Base-by-base conservation (phyloP, 2,797 vertebrate species). In the Scolopax bukidnonensis region DNA sequence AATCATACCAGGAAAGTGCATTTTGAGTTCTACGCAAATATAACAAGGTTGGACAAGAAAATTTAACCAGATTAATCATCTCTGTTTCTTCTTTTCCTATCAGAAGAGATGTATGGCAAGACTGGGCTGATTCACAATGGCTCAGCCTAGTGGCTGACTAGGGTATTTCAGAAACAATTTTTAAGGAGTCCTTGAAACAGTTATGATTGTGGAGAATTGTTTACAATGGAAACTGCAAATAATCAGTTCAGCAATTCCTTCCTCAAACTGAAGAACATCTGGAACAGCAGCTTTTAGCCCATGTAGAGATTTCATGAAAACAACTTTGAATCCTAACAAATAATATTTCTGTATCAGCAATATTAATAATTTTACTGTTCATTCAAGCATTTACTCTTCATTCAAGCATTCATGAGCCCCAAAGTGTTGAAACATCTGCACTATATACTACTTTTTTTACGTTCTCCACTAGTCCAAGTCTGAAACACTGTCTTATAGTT, bases 161-260 rank as follows among this genome's bases (percentile, higher is more conserved):
- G 11, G 20, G 48, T 64, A 83, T n/a, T 86, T 50, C 45, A 81
- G 51, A 69, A 84, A 43, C 21, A 45, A 53, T 36, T 87, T 79
- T 64, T 56, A 86, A 76, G 41, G 47, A 80, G 41, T 64, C 20
- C 33, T 76, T 21, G 23, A 60, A 80, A 36, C 53, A 45, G 60
- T 83, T 57, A 13, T 3, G 10, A 69, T 56, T 59, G 75, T 41
- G 60, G 32, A 73, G 36, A 85, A 63, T 16, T 84, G 19, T 53
- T 89, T 73, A 86, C 41, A 68, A 33, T 45, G 23, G 60, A 69
- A 86, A 83, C 24, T 32, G 54, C 61, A 69, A 84, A 38, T 70
- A 93, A 81, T 61, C 38, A 45, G 53, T 80, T 91, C 64, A 96
- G 65, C 43, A 87, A 21, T 84, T 85, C 87, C 60, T 77, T 67